These are phyloP conservation scores for Pyralis farinalis DNA, from an alignment of 2,888 invertebrate species.

Conservation along the genomic window DNA sequence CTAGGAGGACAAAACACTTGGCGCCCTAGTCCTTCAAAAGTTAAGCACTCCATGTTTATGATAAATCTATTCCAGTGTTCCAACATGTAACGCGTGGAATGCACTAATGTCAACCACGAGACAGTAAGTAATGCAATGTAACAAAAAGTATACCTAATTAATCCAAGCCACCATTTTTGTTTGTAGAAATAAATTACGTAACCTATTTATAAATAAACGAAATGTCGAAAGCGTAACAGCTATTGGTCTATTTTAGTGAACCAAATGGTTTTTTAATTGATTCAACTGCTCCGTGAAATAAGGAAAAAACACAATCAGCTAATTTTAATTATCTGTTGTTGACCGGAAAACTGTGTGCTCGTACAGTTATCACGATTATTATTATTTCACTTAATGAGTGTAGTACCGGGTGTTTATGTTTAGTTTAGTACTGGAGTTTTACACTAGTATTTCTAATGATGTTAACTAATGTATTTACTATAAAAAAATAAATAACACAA, in stretches of 20 bases:
- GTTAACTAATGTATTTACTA: too few relatives aligned
- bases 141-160: slow-evolving; percentile 1
- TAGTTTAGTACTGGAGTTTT: too few relatives aligned
- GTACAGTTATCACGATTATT: background rate
- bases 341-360: slow-evolving; percentile 13
- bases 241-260: slow-evolving; percentile 54
- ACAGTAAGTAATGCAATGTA: background rate
- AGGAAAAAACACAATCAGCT: slow-evolving; percentile 27
- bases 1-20: too few relatives aligned
- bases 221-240: slow-evolving; percentile 47
- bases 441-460: too few relatives aligned
- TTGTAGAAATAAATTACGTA: slow-evolving; percentile 1
- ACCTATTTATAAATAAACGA: slow-evolving; percentile 14
- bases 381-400: background rate
- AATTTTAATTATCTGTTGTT: slow-evolving; percentile 20
- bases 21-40: too few relatives aligned
- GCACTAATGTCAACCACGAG: too few relatives aligned
- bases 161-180: slow-evolving; percentile 1
- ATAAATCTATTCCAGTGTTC: too few relatives aligned
- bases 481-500: too few relatives aligned
- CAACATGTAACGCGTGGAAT: too few relatives aligned
- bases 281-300: slow-evolving; percentile 45
- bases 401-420: background rate
- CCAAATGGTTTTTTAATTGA: slow-evolving; percentile 55
- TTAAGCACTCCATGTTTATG: too few relatives aligned